These are phyloP conservation scores for Cossypha dichroa DNA, from an alignment of 2,797 vertebrate genomes.

Conservation along the genomic window DNA sequence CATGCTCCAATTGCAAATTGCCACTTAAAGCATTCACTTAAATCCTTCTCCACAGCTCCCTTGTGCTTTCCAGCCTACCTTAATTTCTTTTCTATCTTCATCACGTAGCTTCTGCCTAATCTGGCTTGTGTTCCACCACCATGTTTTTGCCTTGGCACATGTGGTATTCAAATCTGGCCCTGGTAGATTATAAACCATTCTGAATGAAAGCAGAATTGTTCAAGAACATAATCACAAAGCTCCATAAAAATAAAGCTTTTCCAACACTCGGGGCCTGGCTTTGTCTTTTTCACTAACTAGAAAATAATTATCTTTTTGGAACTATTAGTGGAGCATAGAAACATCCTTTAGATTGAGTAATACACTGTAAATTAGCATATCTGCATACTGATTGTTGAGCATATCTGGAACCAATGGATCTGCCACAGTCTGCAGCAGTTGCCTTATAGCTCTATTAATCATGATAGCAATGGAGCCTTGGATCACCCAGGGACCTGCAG, in stretches of 20 bases:
- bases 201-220: background rate
- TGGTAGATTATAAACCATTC: background rate
- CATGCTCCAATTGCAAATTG: background rate
- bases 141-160: background rate
- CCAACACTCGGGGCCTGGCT: background rate
- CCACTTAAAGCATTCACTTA: background rate
- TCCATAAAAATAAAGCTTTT: background rate
- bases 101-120: background rate
- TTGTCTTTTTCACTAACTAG: background rate
- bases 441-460: background rate
- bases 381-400: background rate
- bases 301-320: background rate
- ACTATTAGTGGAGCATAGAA: background rate
- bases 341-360: background rate
- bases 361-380: conserved; percentile 8
- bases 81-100: background rate
- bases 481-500: background rate
- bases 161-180: background rate
- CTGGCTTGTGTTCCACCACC: background rate
- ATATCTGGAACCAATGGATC: conserved; percentile 42
- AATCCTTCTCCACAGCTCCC: background rate
- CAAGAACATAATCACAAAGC: background rate
- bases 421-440: background rate
- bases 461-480: background rate
- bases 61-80: background rate